Conservation (phyloP, 2,113 vertebrate species). For the Anthoscopus minutus region DNA sequence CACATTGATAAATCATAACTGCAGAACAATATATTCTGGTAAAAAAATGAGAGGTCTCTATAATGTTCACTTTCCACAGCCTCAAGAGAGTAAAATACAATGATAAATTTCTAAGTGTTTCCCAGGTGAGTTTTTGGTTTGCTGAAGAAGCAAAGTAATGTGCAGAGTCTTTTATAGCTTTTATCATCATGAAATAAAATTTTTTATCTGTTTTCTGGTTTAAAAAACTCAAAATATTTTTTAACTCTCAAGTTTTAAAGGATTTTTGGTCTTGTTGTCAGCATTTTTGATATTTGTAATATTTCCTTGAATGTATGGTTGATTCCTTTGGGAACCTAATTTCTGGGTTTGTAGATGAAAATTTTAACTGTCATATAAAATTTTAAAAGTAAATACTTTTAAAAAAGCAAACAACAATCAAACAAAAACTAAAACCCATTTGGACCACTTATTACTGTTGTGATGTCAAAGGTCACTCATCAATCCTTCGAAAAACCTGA, state of each 20-base stretch:
- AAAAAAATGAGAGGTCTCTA: neutral
- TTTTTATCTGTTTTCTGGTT: neutral
- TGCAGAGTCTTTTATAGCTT: neutral
- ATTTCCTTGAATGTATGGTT: neutral
- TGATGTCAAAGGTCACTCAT: neutral
- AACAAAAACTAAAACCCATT: rapidly evolving
- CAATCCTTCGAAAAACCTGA: neutral
- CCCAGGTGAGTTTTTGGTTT: neutral
- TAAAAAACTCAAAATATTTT: neutral
- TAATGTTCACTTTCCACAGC: neutral
- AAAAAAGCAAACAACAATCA: neutral
- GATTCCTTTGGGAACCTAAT: neutral
- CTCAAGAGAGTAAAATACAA: neutral
- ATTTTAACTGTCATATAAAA: neutral
- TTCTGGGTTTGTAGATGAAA: neutral
- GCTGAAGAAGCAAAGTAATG: neutral
- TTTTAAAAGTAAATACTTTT: neutral
- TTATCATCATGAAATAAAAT: neutral
- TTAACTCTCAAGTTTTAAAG: neutral
- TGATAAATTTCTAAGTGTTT: neutral
- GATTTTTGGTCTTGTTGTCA: neutral
- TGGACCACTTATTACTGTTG: neutral
- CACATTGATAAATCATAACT: neutral
- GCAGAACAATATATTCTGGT: neutral
- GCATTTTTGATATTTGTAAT: neutral